These are phyloP conservation scores for Conger conger DNA, from an alignment of 2,113 vertebrate genomes.

Conservation along the genomic window DNA sequence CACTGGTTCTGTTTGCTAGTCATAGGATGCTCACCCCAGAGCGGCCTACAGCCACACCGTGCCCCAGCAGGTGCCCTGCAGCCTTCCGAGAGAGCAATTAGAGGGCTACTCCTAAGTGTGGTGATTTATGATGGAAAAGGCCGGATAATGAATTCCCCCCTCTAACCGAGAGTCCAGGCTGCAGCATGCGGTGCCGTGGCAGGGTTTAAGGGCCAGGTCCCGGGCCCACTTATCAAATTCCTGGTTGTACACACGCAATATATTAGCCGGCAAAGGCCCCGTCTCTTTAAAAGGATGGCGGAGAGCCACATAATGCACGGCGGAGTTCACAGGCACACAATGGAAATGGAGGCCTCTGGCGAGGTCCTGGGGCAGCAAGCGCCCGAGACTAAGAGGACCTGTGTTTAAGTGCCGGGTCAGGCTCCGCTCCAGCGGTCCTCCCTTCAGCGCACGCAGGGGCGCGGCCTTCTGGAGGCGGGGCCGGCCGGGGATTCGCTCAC, in stretches of 20 bases:
- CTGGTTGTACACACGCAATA: neutral
- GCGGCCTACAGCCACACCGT: neutral
- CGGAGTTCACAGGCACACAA: neutral
- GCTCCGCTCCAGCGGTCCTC: neutral
- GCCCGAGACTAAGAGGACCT: neutral
- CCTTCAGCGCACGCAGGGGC: neutral
- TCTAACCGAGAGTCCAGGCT: neutral
- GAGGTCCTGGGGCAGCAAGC: neutral
- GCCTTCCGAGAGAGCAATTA: neutral
- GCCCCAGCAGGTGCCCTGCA: neutral
- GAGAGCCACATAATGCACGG: neutral
- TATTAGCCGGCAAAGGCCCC: neutral
- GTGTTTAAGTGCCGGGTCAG: neutral
- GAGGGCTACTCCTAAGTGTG: neutral
- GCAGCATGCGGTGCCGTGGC: neutral
- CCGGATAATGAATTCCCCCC: conserved; percentile 8
- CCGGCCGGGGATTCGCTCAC: neutral
- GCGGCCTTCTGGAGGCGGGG: neutral
- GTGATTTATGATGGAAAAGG: conserved; percentile 7
- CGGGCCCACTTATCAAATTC: neutral
- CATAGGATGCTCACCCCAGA: neutral
- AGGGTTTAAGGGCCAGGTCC: neutral
- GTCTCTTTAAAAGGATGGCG: neutral
- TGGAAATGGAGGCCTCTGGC: neutral
- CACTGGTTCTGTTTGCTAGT: neutral